Evolutionary conservation across 1,140 invertebrate genomes (phyloP).

Genomic region (Magallana angulata): DNA sequence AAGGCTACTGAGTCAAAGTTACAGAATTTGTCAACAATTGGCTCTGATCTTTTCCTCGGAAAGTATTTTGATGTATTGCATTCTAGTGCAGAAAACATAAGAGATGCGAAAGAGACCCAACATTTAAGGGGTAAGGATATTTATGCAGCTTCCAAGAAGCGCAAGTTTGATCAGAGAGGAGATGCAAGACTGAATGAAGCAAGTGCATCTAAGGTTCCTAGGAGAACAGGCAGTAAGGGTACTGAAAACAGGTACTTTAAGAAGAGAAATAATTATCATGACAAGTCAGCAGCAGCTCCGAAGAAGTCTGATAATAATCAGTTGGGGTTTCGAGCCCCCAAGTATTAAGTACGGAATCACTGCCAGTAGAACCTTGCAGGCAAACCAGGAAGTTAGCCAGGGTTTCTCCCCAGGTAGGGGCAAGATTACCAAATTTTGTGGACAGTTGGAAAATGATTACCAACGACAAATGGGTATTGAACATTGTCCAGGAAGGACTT

Average conservation of each 20-base stretch:
- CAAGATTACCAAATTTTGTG: neutral
- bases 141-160: neutral
- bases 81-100: no score
- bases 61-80: slow-evolving; percentile 8
- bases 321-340: neutral
- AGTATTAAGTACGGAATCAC: neutral
- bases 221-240: neutral
- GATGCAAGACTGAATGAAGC: neutral
- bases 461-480: slow-evolving; percentile 4
- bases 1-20: neutral
- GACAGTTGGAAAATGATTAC: slow-evolving; percentile 11
- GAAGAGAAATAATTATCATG: neutral
- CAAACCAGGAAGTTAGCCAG: neutral
- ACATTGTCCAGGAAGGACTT: neutral
- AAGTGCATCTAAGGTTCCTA: neutral
- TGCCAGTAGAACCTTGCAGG: neutral
- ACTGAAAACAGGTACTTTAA: neutral
- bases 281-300: neutral
- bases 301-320: neutral
- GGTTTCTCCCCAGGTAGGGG: slow-evolving; percentile 26
- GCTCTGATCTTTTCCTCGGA: neutral
- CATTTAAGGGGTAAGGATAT: neutral
- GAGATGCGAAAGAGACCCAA: neutral
- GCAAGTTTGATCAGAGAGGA: neutral
- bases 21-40: neutral